A percentile compares a stretch with the other conserved stretches of the same genome.
Conservation (phyloP, 2,797 vertebrate genomes). For the Myotis daubentonii region DNA sequence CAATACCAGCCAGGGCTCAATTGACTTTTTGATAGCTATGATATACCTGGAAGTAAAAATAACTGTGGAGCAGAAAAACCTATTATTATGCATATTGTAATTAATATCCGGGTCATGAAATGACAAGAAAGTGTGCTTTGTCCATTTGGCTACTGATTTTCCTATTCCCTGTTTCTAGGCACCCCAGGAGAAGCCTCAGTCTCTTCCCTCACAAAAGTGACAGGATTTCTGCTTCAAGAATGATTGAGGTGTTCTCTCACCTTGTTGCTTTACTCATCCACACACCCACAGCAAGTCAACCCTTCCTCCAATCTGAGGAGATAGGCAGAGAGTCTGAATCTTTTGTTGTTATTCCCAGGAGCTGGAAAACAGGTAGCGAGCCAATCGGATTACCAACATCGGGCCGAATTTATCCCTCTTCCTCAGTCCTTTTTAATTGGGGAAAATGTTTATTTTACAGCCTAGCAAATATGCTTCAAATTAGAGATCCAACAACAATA, state of each 20-base stretch:
- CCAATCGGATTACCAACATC: background rate
- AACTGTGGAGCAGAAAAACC: background rate
- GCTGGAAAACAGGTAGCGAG: background rate
- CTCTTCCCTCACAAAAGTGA: background rate
- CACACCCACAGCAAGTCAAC: background rate
- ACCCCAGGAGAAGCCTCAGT: background rate
- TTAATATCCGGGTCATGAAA: background rate
- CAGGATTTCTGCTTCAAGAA: background rate
- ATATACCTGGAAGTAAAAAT: background rate
- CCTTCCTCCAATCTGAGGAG: background rate
- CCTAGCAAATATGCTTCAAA: background rate
- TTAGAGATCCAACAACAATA: background rate
- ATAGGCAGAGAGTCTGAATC: background rate
- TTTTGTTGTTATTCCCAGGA: background rate
- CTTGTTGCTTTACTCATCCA: background rate
- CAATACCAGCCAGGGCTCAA: background rate
- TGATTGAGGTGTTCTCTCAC: background rate
- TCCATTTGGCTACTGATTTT: background rate
- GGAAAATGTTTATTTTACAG: constrained; percentile 27
- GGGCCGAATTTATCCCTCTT: background rate
- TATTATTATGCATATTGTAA: background rate
- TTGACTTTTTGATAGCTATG: background rate
- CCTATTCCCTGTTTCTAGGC: background rate
- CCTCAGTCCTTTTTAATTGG: background rate
- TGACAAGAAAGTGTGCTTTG: background rate